Conservation (phyloP, 2,113 vertebrate species). For the Daubentonia madagascariensis region DNA sequence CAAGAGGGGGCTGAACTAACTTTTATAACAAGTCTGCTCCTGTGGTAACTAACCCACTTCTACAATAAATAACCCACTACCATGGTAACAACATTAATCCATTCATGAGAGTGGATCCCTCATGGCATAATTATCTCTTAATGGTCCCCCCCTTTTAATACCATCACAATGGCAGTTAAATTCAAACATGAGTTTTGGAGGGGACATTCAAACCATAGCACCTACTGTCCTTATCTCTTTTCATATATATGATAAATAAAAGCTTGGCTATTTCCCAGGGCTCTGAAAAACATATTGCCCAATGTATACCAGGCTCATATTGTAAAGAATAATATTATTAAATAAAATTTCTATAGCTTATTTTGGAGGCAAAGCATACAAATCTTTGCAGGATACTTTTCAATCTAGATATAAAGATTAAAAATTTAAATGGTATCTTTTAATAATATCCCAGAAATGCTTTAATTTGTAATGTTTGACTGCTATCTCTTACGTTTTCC, state of each 20-base stretch:
- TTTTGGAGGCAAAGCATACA: neutral
- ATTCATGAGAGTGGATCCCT: neutral
- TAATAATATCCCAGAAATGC: neutral
- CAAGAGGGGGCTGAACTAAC: neutral
- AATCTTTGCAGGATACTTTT: neutral
- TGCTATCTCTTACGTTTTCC: neutral
- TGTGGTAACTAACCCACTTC: neutral
- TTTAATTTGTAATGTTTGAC: neutral
- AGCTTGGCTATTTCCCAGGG: neutral
- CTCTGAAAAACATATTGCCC: constrained; percentile 39
- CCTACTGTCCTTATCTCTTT: neutral
- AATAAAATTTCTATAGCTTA: neutral
- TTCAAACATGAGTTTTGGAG: neutral
- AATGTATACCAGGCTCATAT: neutral
- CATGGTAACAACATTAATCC: neutral
- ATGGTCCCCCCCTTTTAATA: neutral
- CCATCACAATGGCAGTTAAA: neutral
- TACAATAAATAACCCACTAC: neutral
- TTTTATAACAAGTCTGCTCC: neutral
- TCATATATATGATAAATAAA: neutral
- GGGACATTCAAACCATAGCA: neutral
- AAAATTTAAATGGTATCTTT: neutral
- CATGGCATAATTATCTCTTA: neutral
- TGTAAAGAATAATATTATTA: neutral
- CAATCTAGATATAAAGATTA: neutral